phyloP scores from a whole-genome alignment of 2,888 invertebrate species.

The Apodemia zela region DNA sequence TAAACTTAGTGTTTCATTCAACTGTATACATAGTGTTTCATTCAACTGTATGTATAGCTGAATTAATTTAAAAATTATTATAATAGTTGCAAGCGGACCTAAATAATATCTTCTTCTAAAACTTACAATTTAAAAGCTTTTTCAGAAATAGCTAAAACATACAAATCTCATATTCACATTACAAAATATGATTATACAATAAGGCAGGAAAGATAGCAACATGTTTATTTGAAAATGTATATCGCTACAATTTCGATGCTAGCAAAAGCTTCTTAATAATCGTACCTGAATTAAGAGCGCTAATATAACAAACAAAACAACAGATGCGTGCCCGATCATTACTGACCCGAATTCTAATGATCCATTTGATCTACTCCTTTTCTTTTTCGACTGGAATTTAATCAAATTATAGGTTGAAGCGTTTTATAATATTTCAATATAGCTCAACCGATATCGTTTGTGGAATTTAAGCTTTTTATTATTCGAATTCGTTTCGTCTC shows the following conservation, averaged over 20 bases:
- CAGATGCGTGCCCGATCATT: conserved; percentile 66
- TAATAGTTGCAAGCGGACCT: too few relatives aligned
- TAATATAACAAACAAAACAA: conserved; percentile 68
- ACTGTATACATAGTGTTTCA: too few relatives aligned
- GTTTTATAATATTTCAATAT: conserved; percentile 79
- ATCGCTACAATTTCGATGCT: background rate
- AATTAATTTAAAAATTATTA: too few relatives aligned
- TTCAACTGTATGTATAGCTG: too few relatives aligned
- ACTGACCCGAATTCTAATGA: conserved; percentile 76
- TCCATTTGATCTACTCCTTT: conserved; percentile 68
- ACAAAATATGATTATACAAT: background rate
- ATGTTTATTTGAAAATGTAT: background rate
- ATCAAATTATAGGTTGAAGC: conserved; percentile 78
- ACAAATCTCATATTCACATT: too few relatives aligned
- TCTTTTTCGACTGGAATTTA: conserved; percentile 72
- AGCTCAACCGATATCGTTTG: conserved; percentile 68
- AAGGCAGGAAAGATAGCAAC: background rate
- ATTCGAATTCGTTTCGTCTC: conserved; percentile 61
- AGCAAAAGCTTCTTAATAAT: conserved; percentile 42
- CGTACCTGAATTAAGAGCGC: conserved; percentile 50
- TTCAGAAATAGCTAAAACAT: too few relatives aligned
- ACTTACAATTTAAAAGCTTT: too few relatives aligned
- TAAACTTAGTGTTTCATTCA: too few relatives aligned
- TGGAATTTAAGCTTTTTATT: conserved; percentile 75
- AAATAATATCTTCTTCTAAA: too few relatives aligned